Conservation (phyloP, 2,797 vertebrate genomes). For the Pelochelys cantorii region DNA sequence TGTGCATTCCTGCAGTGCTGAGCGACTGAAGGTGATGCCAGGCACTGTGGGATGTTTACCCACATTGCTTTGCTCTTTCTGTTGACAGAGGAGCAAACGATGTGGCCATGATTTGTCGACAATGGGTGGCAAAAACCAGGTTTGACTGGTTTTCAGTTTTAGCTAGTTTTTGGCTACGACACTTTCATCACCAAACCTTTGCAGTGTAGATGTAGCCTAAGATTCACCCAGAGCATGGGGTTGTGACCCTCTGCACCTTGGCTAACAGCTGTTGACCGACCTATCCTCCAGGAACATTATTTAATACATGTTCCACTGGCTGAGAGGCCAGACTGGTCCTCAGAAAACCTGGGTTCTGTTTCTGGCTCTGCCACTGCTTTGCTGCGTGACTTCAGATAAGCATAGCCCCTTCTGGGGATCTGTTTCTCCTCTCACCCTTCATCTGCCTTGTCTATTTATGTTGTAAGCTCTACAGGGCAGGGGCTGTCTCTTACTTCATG, state of each 20-base stretch:
- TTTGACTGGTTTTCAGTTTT: too few species aligned
- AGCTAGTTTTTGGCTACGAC: too few species aligned
- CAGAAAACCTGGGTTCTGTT: neutral
- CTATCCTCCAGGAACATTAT: neutral
- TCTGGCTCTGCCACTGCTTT: neutral
- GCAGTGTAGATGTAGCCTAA: neutral
- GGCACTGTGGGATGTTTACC: too few species aligned
- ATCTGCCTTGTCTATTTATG: accelerated
- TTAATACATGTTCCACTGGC: neutral
- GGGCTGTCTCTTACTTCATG: accelerated
- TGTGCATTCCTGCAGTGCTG: too few species aligned
- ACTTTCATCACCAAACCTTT: too few species aligned
- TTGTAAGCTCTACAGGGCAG: neutral
- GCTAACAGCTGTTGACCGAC: neutral
- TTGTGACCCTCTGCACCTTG: neutral
- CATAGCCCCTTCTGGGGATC: slow-evolving; percentile 15
- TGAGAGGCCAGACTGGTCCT: accelerated
- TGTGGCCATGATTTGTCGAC: too few species aligned
- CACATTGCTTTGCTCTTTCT: too few species aligned
- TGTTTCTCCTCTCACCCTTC: accelerated
- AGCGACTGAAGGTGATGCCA: too few species aligned
- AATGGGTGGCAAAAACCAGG: too few species aligned
- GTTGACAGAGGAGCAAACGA: too few species aligned
- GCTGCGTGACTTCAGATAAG: accelerated
- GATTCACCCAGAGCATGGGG: neutral